Evolutionary conservation across 2,888 invertebrate species (phyloP).

Genomic region (Euplexia lucipara): DNA sequence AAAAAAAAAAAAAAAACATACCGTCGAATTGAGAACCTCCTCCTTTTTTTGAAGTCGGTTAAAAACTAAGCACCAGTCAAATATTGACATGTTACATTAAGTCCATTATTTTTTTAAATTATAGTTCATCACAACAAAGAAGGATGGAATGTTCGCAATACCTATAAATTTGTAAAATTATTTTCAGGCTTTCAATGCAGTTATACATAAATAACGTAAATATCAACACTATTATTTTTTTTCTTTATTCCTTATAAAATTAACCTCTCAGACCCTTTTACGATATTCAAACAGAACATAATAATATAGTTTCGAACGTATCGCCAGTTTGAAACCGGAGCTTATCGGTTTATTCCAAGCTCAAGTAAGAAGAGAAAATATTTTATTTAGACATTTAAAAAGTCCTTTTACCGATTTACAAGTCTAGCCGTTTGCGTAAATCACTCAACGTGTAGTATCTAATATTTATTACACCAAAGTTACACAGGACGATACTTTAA

Average conservation of each 20-base stretch:
- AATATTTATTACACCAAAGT: constrained; percentile 36
- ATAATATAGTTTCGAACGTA: too few species aligned
- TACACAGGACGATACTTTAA: neutral
- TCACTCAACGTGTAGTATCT: constrained; percentile 36
- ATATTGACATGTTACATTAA: too few species aligned
- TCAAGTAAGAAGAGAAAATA: constrained; percentile 15
- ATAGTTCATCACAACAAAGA: too few species aligned
- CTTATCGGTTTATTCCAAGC: constrained; percentile 5
- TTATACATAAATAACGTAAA: neutral
- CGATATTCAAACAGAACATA: constrained; percentile 12
- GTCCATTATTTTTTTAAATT: too few species aligned
- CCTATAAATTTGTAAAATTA: too few species aligned
- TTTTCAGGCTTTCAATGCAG: neutral
- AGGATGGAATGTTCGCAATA: too few species aligned
- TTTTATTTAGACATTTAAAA: constrained; percentile 25
- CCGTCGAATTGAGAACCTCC: too few species aligned
- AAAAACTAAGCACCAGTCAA: too few species aligned
- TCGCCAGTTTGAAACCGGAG: neutral
- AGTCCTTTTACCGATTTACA: constrained; percentile 25
- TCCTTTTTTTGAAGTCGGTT: too few species aligned
- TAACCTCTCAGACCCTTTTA: neutral
- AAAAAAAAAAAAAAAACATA: too few species aligned
- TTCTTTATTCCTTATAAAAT: neutral
- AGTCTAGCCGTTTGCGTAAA: constrained; percentile 33
- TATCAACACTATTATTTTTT: neutral